A percentile compares a stretch with the other conserved stretches of the same genome.
These are phyloP conservation scores for Leucoptera coffeella DNA, from an alignment of 2,888 invertebrate species.

Conservation along the genomic window DNA sequence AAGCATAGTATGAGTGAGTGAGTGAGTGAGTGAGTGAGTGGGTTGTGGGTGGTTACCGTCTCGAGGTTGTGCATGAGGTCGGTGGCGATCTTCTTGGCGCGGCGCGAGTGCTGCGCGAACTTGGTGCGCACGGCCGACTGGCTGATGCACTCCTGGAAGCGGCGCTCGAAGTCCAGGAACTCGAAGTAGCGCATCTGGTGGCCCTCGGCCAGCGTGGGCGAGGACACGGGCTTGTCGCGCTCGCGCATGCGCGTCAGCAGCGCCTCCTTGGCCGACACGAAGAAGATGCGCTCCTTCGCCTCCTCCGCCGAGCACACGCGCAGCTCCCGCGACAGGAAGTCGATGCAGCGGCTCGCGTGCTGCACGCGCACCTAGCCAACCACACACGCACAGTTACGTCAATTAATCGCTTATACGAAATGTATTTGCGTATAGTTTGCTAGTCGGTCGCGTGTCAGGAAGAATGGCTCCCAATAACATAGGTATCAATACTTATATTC, in stretches of 20 bases:
- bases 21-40: no score
- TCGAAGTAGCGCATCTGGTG: slow-evolving; percentile 93
- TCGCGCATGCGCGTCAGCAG: slow-evolving; percentile 58
- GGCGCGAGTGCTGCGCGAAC: slow-evolving; percentile 94
- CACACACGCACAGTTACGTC: no score
- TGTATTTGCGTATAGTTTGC: no score
- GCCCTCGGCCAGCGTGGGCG: slow-evolving; percentile 82
- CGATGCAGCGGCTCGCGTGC: slow-evolving; percentile 89
- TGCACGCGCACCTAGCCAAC: slow-evolving; percentile 80
- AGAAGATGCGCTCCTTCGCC: slow-evolving; percentile 92
- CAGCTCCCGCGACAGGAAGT: slow-evolving; percentile 92
- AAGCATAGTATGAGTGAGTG: no score
- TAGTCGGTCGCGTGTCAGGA: no score
- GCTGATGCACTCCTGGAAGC: slow-evolving; percentile 97
- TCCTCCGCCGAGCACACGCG: slow-evolving; percentile 84
- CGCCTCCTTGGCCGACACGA: slow-evolving; percentile 96
- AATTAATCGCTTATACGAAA: no score
- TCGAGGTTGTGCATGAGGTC: slow-evolving; percentile 59
- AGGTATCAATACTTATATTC: no score
- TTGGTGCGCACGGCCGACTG: slow-evolving; percentile 98
- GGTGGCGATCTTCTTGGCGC: slow-evolving; percentile 82
- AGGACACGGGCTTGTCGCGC: slow-evolving; percentile 40
- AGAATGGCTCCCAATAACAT: no score
- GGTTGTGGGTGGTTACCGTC: slow-evolving; percentile 13
- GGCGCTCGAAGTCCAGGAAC: slow-evolving; percentile 97